Evolutionary conservation across 2,797 vertebrate species (phyloP), one percentile per base, ranked within the genome.

Genomic region (Ambastaia sidthimunki): DNA sequence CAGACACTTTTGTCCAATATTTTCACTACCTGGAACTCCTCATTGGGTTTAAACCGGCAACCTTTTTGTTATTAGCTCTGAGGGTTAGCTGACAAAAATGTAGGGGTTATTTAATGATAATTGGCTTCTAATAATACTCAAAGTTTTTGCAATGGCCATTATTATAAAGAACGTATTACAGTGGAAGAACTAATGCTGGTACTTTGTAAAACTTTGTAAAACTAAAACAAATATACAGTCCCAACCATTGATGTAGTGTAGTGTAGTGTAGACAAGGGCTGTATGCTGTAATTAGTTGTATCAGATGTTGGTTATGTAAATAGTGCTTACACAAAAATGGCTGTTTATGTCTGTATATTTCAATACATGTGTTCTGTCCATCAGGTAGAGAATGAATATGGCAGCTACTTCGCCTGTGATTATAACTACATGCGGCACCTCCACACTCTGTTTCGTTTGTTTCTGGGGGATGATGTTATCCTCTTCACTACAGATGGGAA

Each of bases 331-430:
- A 44, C 21, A 19, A 73, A 3, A 25, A 25, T 60, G 59, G 3
- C 21, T 41, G 15, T 48, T 31, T 4, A 48, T 23, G 12, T 50
- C n/a, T 68, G 44, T 79, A 6, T 57, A 18, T 16, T 50, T 78
- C 21, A 47, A n/a, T 74, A 63, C 52, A 12, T 62, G 13, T 83
- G 41, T 77, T 28, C 15, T 78, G 13, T 71, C 67, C 31, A 11
- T 19, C 89, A 99, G 98, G 97, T 98, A 86, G 98, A 99, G 86
- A 99, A 99, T 0, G 97, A 99, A 86, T 99, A 99, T 0, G 98
- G 98, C 21, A 99, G 98, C 87, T 98, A 97, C 88, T 94, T 82
- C 0, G 93, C 94, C 44, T 99, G 98, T 0, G 97, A 99, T 87
- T 92, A 93, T 76, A 91, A 90, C 86, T 99, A 99, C 90, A 89